Percentiles rank a stretch among this genome's conserved stretches.
Evolutionary conservation across 30 jellyfish, hydroid and myxozoan genomes (phyloP).

Genomic region (Nemopilema nomurai): DNA sequence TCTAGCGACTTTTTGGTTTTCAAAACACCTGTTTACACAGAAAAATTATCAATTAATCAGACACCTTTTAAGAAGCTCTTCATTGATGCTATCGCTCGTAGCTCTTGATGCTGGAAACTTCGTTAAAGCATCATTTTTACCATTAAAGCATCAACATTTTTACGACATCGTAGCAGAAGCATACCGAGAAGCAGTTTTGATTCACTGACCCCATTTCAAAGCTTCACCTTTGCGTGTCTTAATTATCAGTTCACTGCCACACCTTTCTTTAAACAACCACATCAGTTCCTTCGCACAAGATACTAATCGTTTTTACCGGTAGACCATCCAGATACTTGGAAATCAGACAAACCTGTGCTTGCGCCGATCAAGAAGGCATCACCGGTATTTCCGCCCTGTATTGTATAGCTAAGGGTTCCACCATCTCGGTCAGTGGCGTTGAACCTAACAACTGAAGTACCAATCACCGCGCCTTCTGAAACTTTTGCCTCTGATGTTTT

Average conservation of each 20-base stretch:
- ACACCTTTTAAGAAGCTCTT: background rate
- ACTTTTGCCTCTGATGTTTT: constrained; percentile 36
- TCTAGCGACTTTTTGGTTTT: constrained; percentile 43
- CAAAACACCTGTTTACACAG: constrained; percentile 19
- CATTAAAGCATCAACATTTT: too few species aligned
- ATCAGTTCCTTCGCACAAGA: too few species aligned
- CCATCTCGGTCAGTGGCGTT: constrained; percentile 73
- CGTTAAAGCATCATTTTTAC: too few species aligned
- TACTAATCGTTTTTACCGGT: too few species aligned
- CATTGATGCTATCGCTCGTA: too few species aligned
- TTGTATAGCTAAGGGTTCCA: constrained; percentile 39
- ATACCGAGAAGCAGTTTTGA: too few species aligned
- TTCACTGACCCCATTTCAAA: too few species aligned
- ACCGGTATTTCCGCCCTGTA: constrained; percentile 63
- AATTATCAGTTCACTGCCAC: too few species aligned
- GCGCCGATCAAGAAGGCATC: constrained; percentile 55
- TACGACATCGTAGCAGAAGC: too few species aligned
- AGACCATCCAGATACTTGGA: background rate
- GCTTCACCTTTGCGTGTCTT: too few species aligned
- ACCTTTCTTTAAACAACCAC: too few species aligned
- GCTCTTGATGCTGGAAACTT: too few species aligned
- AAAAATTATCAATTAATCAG: background rate
- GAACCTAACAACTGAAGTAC: constrained; percentile 65
- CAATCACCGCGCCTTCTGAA: constrained; percentile 73
- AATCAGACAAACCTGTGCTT: constrained; percentile 33